Base-by-base conservation (phyloP, 2,113 vertebrate species). In the Hiodon alosoides region DNA sequence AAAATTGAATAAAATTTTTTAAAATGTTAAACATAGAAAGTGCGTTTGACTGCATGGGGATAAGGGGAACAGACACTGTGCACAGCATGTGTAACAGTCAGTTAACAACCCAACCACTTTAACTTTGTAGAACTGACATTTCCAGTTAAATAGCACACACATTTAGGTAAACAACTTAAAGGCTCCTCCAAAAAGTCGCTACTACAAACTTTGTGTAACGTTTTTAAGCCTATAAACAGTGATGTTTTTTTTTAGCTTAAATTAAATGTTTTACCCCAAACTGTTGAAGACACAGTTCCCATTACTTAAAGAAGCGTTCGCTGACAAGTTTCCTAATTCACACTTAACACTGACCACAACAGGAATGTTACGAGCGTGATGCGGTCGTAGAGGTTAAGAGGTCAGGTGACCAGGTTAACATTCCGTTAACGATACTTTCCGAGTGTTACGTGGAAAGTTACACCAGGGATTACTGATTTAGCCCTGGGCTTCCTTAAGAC, bases 371-470 rank as follows among this genome's bases (percentile, higher is more conserved):
- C 51, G 31, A 31, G 31, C 31, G 31, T 31, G 59, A 72, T 62
- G 58, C 46, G 5, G 58, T 62, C 58, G 52, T 8, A 8, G 47
- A 31, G n/a, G 59, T 47, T 72, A 10, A 51, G 58, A 61, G 71
- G 71, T 72, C 55, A 72, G 47, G 58, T 72, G 47, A 72, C 48
- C 52, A 60, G 46, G 17, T 11, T 53, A 61, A 8, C 59, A 31
- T 59, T 47, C 70, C 59, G 48, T 59, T 60, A 71, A 71, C 17
- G 14, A 9, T 13, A 72, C 8, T 47, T 72, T 72, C 59, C 61
- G 58, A 72, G 59, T 72, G 59, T 62, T 71, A 59, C 57, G n/a
- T 58, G 57, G 58, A 9, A 62, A 14, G 17, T 72, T 50, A 50
- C 62, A 46, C 4, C 9, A 16, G 8, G 2, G 58, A 61, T 11